Evolutionary conservation across 2,888 invertebrate species (phyloP).

Genomic region (Abscondita cerata): DNA sequence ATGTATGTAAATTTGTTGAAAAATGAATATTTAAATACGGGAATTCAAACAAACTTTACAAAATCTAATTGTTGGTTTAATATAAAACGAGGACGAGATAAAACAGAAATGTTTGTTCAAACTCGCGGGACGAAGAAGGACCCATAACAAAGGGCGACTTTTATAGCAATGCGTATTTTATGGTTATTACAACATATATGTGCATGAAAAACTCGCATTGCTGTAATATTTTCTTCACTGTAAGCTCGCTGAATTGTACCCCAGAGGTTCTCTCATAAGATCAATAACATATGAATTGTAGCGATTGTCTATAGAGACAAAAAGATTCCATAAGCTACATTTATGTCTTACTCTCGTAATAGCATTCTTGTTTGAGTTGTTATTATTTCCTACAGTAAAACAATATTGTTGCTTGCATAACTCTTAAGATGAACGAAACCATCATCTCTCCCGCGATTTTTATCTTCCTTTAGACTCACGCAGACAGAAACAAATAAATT

Average conservation of each 20-base stretch:
- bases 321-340: slow-evolving; percentile 34
- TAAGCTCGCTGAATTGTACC: slow-evolving; percentile 52
- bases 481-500: slow-evolving; percentile 7
- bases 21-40: slow-evolving; percentile 61
- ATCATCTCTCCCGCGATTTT: background rate
- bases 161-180: slow-evolving; percentile 56
- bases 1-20: slow-evolving; percentile 60
- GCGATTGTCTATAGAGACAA: slow-evolving; percentile 41
- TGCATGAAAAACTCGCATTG: slow-evolving; percentile 55
- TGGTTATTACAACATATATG: slow-evolving; percentile 55
- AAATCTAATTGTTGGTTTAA: slow-evolving; percentile 57
- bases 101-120: slow-evolving; percentile 46
- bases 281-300: slow-evolving; percentile 53
- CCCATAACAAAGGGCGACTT: slow-evolving; percentile 51
- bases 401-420: slow-evolving; percentile 29
- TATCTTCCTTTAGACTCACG: background rate
- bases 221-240: slow-evolving; percentile 53
- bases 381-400: slow-evolving; percentile 33
- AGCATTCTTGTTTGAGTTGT: slow-evolving; percentile 32
- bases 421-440: background rate
- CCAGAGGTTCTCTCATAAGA: slow-evolving; percentile 47
- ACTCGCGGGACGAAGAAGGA: slow-evolving; percentile 33
- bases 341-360: slow-evolving; percentile 33
- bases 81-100: slow-evolving; percentile 55
- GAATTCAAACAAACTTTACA: slow-evolving; percentile 58